Conservation (phyloP, 1,140 invertebrate genomes). For the Drosophila ananassae region DNA sequence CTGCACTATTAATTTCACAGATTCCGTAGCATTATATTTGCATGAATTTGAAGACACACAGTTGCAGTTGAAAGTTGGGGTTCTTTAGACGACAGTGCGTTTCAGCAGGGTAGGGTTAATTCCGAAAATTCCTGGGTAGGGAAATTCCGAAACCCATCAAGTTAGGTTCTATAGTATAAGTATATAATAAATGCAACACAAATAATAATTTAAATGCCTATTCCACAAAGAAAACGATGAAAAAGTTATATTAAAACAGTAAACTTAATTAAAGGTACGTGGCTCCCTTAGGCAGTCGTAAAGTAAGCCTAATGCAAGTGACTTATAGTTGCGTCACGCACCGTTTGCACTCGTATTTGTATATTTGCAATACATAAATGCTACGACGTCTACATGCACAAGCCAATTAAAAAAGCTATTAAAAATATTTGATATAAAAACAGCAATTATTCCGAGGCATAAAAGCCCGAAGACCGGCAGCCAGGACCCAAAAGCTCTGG, state of each 20-base stretch:
- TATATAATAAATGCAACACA: too few species aligned
- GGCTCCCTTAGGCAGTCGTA: neutral
- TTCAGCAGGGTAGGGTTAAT: slow-evolving; percentile 3
- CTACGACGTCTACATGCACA: slow-evolving; percentile 42
- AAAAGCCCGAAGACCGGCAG: slow-evolving; percentile 25
- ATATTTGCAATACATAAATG: slow-evolving; percentile 34
- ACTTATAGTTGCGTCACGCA: slow-evolving; percentile 26
- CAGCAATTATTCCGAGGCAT: slow-evolving; percentile 71
- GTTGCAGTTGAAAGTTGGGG: slow-evolving; percentile 13
- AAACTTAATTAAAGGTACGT: neutral
- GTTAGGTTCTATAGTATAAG: too few species aligned
- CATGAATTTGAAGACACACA: slow-evolving; percentile 25
- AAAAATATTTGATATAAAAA: slow-evolving; percentile 71
- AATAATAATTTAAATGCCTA: too few species aligned
- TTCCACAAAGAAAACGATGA: neutral
- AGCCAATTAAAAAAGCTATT: slow-evolving; percentile 68
- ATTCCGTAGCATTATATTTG: slow-evolving; percentile 43
- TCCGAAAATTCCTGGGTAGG: too few species aligned
- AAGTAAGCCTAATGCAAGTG: neutral
- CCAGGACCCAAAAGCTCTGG: slow-evolving; percentile 3
- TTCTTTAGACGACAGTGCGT: slow-evolving; percentile 25
- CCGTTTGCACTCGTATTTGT: slow-evolving; percentile 22
- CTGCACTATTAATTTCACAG: slow-evolving; percentile 53
- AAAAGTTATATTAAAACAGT: neutral
- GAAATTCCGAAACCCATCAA: too few species aligned